Base-by-base conservation (phyloP, 2,888 invertebrate species). In the Cephonodes hylas region DNA sequence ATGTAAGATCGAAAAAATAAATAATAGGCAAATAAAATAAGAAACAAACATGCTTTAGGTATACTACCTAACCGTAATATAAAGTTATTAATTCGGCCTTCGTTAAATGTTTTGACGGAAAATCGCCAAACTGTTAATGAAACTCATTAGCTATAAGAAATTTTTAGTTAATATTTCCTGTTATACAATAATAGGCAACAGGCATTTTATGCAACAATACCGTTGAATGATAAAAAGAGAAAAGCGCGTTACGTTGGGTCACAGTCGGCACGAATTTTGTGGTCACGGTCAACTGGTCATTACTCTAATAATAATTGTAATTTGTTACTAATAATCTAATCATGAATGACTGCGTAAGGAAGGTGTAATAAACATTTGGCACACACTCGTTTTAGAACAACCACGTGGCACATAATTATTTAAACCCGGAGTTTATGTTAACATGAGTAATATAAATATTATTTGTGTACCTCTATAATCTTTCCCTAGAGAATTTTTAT, bases 221-320 rank as follows among this genome's bases (percentile, higher is more conserved):
- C 76, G 77, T 80, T 80, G 79, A 85, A 77, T 75, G 72, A 75
- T 77, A 76, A 81, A 53, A 84, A 85, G 76, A 80, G 73, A 81
- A 85, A 81, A 83, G 74, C 72, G 31, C 68, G 75, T 79, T 80
- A 71, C 77, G 73, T 72, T 73, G 74, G 77, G 77, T 77, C 73
- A 74, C 74, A 83, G 82, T 84, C 72, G 81, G 76, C 80, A 83
- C 82, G 78, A 83, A 81, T 79, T 79, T 79, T 78, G 82, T 84
- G 85, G 88, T 85, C 87, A 88, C 85, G 88, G 88, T 84, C 86
- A 88, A 84, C 77, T 82, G 81, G 67, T 61, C 72, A 66, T 74
- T 4, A 38, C 38, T 74, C 72, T 73, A 75, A 72, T 68, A 75
- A 65, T 65, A 69, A 65, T 61, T 60, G n/a, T n/a, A n/a, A n/a